Evolutionary conservation across 2,888 invertebrate genomes (phyloP), one percentile per base, ranked within the genome.

Genomic region (Phyllotreta cruciferae): DNA sequence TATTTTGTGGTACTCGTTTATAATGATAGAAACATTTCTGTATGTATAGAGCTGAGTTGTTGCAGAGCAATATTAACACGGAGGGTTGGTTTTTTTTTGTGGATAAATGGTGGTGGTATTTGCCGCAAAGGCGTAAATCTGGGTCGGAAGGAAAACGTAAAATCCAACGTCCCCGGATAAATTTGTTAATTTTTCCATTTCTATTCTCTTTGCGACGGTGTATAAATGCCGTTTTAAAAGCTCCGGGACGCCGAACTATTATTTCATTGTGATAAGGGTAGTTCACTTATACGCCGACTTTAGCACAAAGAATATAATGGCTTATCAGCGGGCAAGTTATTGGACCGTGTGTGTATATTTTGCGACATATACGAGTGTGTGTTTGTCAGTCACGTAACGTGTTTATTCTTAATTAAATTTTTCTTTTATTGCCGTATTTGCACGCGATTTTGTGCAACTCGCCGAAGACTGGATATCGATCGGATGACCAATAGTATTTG

Each of bases 351-450:
- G 24, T 57, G 67, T 68, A 63, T 69, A 68, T 65, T 70, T 71
- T 65, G 68, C 69, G 64, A 65, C 60, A 24, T 24, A 24, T 24
- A 24, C 64, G 62, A 54, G 52, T 69, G 63, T 67, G 67, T 70
- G 66, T 71, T 71, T 70, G 67, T 66, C 10, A 67, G 71, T 71
- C 71, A 71, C 71, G 71, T 69, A 70, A 63, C 63, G 67, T 62
- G 67, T 65, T 68, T 71, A 70, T 70, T 71, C 70, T 71, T 73
- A 72, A 72, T 73, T 72, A 73, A 73, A 72, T 72, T 73, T 70
- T 65, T 71, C 69, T 70, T 69, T 71, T 68, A 71, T 71, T 60
- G 66, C 69, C 67, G 66, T 62, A 64, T 72, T 72, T 69, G 66
- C 73, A 73, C 73, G 73, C 73, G 63, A 73, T 24, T 24, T 24